Conservation (phyloP, 2,888 invertebrate species). For the Amphimallon solstitiale region DNA sequence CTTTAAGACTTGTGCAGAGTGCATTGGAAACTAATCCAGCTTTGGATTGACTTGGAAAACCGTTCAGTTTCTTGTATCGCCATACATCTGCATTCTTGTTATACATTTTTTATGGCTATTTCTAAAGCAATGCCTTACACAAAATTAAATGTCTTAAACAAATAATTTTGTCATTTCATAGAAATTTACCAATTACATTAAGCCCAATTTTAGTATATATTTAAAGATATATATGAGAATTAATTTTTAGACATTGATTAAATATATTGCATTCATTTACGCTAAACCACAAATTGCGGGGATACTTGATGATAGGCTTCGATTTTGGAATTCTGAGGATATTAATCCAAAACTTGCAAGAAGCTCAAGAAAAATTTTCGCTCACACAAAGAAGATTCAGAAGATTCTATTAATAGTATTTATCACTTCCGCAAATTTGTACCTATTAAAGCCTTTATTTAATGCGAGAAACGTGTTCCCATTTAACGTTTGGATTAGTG, state of each 20-base stretch:
- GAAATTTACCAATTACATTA: no score
- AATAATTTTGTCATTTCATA: no score
- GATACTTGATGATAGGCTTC: constrained; percentile 8
- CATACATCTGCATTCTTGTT: no score
- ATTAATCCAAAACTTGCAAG: not conserved
- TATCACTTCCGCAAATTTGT: not conserved
- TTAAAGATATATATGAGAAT: no score
- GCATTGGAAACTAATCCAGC: no score
- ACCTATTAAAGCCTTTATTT: constrained; percentile 25
- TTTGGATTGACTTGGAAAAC: no score
- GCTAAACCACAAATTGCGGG: constrained; percentile 7
- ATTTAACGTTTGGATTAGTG: constrained; percentile 20
- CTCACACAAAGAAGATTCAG: not conserved
- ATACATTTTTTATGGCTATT: no score
- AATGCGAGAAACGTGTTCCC: constrained; percentile 15
- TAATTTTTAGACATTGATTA: constrained; percentile 24
- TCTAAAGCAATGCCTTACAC: no score
- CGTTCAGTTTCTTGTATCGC: no score
- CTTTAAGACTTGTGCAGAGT: no score
- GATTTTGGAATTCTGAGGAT: constrained; percentile 29
- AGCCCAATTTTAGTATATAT: not conserved
- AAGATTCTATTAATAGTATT: constrained; percentile 6
- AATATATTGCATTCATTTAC: constrained; percentile 30
- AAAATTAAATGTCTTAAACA: no score
- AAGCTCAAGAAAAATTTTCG: not conserved